phyloP scores from a whole-genome alignment of 2,797 vertebrate species.

The Trematomus bernacchii region DNA sequence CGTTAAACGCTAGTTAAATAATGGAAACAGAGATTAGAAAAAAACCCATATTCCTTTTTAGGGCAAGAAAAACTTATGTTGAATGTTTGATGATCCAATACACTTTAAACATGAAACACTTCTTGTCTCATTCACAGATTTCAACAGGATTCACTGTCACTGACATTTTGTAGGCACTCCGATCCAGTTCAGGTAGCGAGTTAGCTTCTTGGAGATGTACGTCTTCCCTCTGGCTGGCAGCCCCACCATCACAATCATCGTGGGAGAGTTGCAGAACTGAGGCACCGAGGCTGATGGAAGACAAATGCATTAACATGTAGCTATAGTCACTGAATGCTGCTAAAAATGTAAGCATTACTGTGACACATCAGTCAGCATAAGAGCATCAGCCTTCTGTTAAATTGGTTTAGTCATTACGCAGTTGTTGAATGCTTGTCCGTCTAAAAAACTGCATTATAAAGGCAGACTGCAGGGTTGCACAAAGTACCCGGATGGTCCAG shows the following conservation, averaged over 20 bases:
- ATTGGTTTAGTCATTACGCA: conserved; percentile 1
- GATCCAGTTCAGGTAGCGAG: conserved; percentile 95
- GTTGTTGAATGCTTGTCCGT: conserved; percentile 24
- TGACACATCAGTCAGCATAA: conserved; percentile 2
- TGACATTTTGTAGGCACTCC: conserved; percentile 92
- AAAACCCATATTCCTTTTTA: background rate
- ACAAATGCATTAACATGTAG: conserved; percentile 13
- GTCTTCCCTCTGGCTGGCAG: conserved; percentile 94
- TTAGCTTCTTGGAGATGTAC: conserved; percentile 94
- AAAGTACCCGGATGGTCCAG: conserved; percentile 14
- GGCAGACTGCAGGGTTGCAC: conserved; percentile 12
- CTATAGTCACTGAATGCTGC: background rate
- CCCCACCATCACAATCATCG: conserved; percentile 94
- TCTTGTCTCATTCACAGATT: background rate
- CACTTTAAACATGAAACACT: background rate
- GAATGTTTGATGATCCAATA: no score
- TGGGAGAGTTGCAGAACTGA: conserved; percentile 94
- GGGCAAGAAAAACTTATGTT: no score
- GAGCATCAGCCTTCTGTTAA: background rate
- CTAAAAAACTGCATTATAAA: conserved; percentile 27
- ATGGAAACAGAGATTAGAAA: background rate
- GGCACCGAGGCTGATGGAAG: conserved; percentile 87
- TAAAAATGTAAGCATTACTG: background rate
- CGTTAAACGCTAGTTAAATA: conserved; percentile 88
- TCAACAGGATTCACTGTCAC: conserved; percentile 4